Percentiles rank a stretch among this genome's conserved stretches.
These are phyloP conservation scores for Cynoglossus semilaevis DNA, from an alignment of 2,113 vertebrate genomes.

Conservation along the genomic window DNA sequence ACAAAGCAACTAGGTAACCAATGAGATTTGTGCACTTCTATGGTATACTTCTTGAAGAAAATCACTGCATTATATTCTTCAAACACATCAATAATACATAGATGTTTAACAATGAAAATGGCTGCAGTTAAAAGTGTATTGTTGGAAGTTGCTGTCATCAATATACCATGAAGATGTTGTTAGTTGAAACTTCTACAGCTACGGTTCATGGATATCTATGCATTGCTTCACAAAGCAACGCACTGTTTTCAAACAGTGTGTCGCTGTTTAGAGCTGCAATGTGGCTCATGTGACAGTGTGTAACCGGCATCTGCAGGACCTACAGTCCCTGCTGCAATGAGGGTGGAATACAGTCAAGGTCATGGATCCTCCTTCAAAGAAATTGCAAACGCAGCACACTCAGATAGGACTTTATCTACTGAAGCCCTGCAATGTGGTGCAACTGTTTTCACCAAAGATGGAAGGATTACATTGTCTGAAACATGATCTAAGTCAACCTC, in stretches of 20 bases:
- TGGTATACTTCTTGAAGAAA: no score
- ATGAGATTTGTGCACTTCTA: no score
- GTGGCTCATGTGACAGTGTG: conserved; percentile 35
- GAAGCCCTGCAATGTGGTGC: conserved; percentile 24
- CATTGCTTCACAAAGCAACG: conserved; percentile 4
- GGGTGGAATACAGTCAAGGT: conserved; percentile 67
- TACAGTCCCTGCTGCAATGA: conserved; percentile 61
- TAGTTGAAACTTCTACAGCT: no score
- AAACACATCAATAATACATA: no score
- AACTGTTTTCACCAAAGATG: conserved; percentile 27
- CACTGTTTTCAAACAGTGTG: background rate
- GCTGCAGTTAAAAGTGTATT: no score
- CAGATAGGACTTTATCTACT: conserved; percentile 48
- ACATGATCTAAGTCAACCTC: conserved; percentile 1
- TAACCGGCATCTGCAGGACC: conserved; percentile 31
- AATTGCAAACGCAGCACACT: conserved; percentile 59
- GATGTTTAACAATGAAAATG: no score
- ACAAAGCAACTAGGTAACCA: no score
- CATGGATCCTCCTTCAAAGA: conserved; percentile 48
- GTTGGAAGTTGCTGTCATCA: no score
- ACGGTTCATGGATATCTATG: no score
- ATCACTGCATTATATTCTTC: no score
- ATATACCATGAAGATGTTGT: no score
- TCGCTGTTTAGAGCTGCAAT: conserved; percentile 29
- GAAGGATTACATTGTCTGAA: conserved; percentile 8